Conservation (phyloP, 2,888 invertebrate species). For the Sphaeridia pumilis region DNA sequence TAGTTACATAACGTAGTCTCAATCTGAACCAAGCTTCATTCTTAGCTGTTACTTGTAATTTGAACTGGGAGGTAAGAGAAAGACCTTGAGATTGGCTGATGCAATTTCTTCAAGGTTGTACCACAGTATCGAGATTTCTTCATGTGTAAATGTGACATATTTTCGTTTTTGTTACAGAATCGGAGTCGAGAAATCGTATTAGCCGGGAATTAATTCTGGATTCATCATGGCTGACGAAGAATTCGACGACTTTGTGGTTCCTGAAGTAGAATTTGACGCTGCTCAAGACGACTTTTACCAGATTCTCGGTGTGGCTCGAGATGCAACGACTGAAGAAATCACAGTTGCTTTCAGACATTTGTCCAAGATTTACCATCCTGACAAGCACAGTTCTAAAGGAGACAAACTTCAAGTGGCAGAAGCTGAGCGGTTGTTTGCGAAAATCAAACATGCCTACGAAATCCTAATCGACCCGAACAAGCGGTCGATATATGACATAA, state of each 20-base stretch:
- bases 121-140: too few relatives aligned
- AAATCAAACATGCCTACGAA: conserved; percentile 88
- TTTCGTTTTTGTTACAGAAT: too few relatives aligned
- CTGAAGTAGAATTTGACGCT: neutral
- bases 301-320: conserved; percentile 69
- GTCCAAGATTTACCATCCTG: conserved; percentile 90
- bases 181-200: too few relatives aligned
- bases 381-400: conserved; percentile 59
- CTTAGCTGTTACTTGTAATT: too few relatives aligned
- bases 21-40: too few relatives aligned
- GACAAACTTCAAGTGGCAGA: conserved; percentile 44
- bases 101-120: too few relatives aligned
- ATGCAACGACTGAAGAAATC: conserved; percentile 83
- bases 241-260: neutral
- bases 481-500: conserved; percentile 84
- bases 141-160: too few relatives aligned
- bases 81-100: too few relatives aligned
- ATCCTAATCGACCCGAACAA: conserved; percentile 83
- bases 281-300: conserved; percentile 72
- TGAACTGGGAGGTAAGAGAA: too few relatives aligned
- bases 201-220: too few relatives aligned
- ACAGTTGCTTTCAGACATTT: conserved; percentile 82
- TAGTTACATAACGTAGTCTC: too few relatives aligned
- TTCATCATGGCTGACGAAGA: neutral
- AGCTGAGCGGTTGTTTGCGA: conserved; percentile 83